Evolutionary conservation across 2,888 invertebrate species (phyloP), one percentile per base, ranked within the genome.

Genomic region (Euzophera pinguis): DNA sequence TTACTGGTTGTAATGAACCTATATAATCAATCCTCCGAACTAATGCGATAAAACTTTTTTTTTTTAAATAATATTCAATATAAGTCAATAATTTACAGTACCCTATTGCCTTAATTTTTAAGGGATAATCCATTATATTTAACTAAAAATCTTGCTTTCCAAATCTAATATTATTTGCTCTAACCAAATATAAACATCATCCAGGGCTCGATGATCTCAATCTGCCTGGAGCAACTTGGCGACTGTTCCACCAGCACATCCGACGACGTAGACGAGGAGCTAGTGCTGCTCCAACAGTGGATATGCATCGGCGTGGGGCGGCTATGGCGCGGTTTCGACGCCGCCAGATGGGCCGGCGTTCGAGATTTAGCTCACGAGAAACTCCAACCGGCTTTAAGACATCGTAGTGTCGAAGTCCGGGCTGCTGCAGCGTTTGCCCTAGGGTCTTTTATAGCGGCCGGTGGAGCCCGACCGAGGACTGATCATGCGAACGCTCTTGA

Each of bases 291-390:
- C 60, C 91, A 95, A 54, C 95, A 94, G 80, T 99, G 99, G 99
- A 91, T 98, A 56, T 96, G 97, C 58, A 93, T 99, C 60, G 97
- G 97, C 74, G 92, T 99, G 60, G 99, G 97, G 22, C 92, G 95
- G 53, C 91, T 97, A 61, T 98, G 98, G 98, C 94, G 96, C 68
- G 95, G 95, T 73, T 96, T 94, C 76, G 96, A 97, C 64, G 73
- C 74, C 13, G 78, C 78, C 65, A 92, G 97, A 61, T 99, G 99
- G 99, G 97, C 97, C 54, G 99, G 98, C 13, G 98, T 97, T 16
- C 91, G 99, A 9, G 98, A 98, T 80, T 94, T 95, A 65, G 98
- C 99, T n/a, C 98, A 98, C 81, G 99, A 99, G 80, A 98, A 99
- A 82, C 91, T 99, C 9, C 96, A 94, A 73, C 92, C 91, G 47